Evolutionary conservation across 2,113 vertebrate genomes (phyloP).

Genomic region (Lontra canadensis): DNA sequence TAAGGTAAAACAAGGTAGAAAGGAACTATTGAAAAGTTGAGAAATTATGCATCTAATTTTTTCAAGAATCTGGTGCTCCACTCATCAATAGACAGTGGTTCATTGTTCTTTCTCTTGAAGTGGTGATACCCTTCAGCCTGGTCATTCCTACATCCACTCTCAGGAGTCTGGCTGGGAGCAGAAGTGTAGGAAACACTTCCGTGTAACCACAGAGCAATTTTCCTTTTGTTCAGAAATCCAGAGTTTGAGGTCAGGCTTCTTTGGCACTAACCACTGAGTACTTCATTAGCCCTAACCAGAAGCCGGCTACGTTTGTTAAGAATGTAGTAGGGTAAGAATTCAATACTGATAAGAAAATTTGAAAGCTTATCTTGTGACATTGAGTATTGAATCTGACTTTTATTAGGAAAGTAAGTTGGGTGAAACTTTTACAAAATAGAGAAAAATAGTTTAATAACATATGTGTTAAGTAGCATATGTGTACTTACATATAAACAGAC

Average conservation of each 20-base stretch:
- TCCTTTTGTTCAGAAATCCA: not conserved
- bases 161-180: not conserved
- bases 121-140: not conserved
- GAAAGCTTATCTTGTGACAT: not conserved
- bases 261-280: not conserved
- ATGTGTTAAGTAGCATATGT: not conserved
- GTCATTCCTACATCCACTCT: not conserved
- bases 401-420: conserved; percentile 15
- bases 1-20: not conserved
- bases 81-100: not conserved
- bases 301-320: not conserved
- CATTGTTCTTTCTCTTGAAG: not conserved
- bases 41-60: not conserved
- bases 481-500: not conserved
- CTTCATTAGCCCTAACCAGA: not conserved
- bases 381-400: not conserved
- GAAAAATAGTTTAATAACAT: not conserved
- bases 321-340: not conserved
- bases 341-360: not conserved
- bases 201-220: not conserved
- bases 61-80: not conserved
- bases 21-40: not conserved
- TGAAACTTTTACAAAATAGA: not conserved
- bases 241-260: not conserved
- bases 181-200: not conserved